Conservation (phyloP, 2,797 vertebrate species). For the Lerista edwardsae region DNA sequence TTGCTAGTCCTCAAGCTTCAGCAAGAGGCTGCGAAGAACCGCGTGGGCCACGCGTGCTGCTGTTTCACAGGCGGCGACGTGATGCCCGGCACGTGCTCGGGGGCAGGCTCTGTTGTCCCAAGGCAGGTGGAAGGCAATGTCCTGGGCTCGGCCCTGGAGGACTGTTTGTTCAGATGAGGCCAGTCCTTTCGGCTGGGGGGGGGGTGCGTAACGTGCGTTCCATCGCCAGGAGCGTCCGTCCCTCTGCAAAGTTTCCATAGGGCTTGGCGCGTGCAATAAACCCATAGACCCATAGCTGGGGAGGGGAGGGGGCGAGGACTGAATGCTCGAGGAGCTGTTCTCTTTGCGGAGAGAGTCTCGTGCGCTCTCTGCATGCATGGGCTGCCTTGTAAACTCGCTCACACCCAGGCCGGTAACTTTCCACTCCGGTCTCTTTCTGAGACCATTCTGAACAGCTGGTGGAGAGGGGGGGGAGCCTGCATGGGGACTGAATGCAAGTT, state of each 20-base stretch:
- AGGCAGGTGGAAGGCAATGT: background rate
- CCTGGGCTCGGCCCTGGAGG: background rate
- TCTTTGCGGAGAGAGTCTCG: rapidly evolving
- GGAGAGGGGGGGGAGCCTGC: background rate
- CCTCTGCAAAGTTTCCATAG: background rate
- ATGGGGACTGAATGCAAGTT: background rate
- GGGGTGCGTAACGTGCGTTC: too few species aligned
- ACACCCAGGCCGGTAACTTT: slow-evolving; percentile 64
- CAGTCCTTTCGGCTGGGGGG: background rate
- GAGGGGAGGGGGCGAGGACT: background rate
- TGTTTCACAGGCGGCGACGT: background rate
- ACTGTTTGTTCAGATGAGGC: background rate
- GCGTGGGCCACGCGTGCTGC: too few species aligned
- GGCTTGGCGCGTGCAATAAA: background rate
- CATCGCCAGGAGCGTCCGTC: too few species aligned
- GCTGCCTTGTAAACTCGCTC: rapidly evolving
- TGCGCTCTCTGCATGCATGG: background rate
- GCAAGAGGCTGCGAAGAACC: too few species aligned
- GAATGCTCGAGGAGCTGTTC: background rate
- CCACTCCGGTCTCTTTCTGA: slow-evolving; percentile 62
- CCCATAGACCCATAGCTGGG: background rate
- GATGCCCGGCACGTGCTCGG: background rate
- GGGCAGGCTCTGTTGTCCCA: background rate
- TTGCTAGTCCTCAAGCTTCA: background rate
- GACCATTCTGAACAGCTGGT: slow-evolving; percentile 9